Conservation (phyloP, 2,888 invertebrate genomes). For the Leucozona laternaria region DNA sequence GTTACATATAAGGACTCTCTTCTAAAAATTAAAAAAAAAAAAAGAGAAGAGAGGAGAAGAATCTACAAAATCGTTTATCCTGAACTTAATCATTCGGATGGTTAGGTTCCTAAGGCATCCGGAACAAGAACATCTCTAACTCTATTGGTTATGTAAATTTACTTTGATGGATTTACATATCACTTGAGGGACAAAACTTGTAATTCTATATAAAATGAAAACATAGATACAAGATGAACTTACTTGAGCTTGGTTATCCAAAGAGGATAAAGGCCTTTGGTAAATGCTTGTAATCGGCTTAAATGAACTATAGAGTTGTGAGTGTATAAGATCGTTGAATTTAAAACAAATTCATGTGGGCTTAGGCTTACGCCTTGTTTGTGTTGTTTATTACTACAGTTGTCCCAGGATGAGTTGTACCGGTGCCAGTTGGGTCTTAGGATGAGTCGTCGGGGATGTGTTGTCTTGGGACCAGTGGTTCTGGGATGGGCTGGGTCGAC, state of each 20-base stretch:
- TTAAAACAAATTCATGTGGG: neutral
- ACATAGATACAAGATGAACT: neutral
- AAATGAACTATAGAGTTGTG: neutral
- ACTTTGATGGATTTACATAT: constrained; percentile 9
- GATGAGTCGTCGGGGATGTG: too few relatives aligned
- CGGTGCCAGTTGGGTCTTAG: too few relatives aligned
- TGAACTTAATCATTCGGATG: constrained; percentile 8
- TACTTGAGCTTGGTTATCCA: neutral
- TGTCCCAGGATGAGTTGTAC: too few relatives aligned
- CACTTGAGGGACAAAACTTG: neutral
- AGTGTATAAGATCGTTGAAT: neutral
- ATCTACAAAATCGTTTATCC: neutral
- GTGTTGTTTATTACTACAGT: too few relatives aligned
- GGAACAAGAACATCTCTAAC: neutral
- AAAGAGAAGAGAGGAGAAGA: neutral
- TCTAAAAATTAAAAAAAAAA: neutral
- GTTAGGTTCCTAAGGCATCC: neutral
- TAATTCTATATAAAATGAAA: neutral
- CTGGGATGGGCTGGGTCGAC: too few relatives aligned
- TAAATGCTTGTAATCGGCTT: neutral
- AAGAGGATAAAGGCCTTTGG: neutral
- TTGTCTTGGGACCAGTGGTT: too few relatives aligned
- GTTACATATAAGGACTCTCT: neutral
- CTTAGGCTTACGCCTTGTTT: neutral
- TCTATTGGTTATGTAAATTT: constrained; percentile 1